Evolutionary conservation across 2,113 vertebrate species (phyloP).

Genomic region (Anguilla rostrata): DNA sequence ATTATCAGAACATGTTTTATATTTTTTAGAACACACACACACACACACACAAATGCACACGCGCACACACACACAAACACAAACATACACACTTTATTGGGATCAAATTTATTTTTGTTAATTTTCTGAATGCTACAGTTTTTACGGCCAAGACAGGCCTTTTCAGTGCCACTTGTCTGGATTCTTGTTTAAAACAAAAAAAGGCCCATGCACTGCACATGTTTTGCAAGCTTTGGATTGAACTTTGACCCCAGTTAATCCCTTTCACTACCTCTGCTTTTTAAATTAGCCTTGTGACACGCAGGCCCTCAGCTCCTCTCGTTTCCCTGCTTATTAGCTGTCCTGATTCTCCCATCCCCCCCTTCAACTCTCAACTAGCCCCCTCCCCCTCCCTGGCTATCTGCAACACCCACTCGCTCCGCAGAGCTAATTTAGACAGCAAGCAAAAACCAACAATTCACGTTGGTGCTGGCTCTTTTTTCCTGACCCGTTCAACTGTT

Average conservation of each 20-base stretch:
- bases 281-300: constrained; percentile 72
- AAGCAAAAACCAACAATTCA: constrained; percentile 70
- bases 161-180: constrained; percentile 22
- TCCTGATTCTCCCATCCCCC: constrained; percentile 37
- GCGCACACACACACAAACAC: not conserved
- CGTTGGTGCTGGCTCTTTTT: constrained; percentile 72
- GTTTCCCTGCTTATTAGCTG: constrained; percentile 52
- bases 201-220: constrained; percentile 42
- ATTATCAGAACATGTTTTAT: not conserved
- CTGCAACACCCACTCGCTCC: constrained; percentile 59
- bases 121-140: not conserved
- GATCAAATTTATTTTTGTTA: not conserved
- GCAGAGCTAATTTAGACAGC: constrained; percentile 72
- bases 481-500: constrained; percentile 77
- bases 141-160: constrained; percentile 12
- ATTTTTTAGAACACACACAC: not conserved
- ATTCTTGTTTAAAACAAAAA: constrained; percentile 52
- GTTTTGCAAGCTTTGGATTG: constrained; percentile 64
- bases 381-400: constrained; percentile 48
- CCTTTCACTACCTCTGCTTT: constrained; percentile 64
- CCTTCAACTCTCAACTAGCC: constrained; percentile 26
- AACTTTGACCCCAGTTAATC: constrained; percentile 69
- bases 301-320: constrained; percentile 48
- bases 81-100: not conserved
- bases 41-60: not conserved